Percentiles rank a stretch among this genome's conserved stretches.
phyloP scores from a whole-genome alignment of 2,113 vertebrate genomes.

The Columba livia region DNA sequence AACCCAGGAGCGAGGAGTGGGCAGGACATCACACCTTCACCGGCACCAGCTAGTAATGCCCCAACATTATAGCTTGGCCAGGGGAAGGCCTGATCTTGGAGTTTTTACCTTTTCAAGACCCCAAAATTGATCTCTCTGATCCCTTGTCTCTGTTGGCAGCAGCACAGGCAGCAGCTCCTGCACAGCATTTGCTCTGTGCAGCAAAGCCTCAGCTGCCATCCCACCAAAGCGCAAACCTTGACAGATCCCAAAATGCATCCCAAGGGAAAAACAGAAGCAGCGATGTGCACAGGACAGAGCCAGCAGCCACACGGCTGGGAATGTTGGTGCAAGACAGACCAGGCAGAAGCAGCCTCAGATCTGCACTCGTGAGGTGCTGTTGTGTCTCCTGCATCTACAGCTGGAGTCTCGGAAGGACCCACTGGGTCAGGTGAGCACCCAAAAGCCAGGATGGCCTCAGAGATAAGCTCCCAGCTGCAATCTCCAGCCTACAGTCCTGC shows the following conservation, averaged over 20 bases:
- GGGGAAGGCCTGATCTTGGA: neutral
- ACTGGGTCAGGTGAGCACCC: too few species aligned
- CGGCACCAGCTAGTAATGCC: neutral
- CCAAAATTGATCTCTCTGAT: neutral
- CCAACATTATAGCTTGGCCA: neutral
- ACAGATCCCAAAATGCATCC: neutral
- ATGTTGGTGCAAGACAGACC: neutral
- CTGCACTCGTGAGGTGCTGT: rapidly evolving
- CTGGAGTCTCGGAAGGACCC: rapidly evolving
- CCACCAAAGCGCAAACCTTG: neutral
- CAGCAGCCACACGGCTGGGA: neutral
- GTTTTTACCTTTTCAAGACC: neutral
- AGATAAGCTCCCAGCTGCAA: neutral
- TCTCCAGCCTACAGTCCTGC: neutral
- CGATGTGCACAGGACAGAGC: neutral
- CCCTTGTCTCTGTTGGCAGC: neutral
- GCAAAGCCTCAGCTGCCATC: neutral
- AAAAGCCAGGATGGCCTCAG: neutral
- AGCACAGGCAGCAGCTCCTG: neutral
- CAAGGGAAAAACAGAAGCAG: neutral
- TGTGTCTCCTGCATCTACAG: neutral
- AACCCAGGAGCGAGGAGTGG: neutral
- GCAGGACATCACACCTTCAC: neutral
- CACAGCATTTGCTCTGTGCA: too few species aligned
- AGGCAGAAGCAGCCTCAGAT: neutral